These are phyloP conservation scores for Heliornis fulica DNA, from an alignment of 2,113 vertebrate species.

Conservation along the genomic window DNA sequence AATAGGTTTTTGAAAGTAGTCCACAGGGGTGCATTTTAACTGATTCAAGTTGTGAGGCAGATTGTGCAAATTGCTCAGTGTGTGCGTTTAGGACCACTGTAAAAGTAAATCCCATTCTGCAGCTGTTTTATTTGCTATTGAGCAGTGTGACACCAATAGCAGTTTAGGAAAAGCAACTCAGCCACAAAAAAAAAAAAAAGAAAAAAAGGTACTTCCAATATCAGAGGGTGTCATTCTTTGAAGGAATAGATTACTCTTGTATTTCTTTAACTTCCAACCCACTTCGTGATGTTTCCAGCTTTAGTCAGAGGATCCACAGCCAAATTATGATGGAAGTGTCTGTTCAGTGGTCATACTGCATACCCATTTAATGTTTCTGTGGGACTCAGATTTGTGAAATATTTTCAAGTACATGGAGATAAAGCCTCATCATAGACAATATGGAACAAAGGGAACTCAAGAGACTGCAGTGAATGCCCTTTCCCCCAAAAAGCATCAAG, in stretches of 20 bases:
- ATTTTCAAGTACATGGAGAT: neutral
- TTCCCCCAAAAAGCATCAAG: neutral
- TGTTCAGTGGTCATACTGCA: neutral
- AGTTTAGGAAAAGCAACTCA: neutral
- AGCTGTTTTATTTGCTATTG: conserved; percentile 55
- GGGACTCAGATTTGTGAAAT: neutral
- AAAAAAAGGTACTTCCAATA: neutral
- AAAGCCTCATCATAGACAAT: neutral
- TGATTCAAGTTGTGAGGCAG: conserved; percentile 35
- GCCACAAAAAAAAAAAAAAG: neutral
- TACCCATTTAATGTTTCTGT: neutral
- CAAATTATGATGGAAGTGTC: neutral
- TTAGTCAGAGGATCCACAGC: neutral
- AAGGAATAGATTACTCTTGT: neutral
- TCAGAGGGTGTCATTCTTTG: neutral
- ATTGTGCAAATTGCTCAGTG: conserved; percentile 57
- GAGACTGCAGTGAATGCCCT: neutral
- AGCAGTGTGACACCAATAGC: conserved; percentile 24
- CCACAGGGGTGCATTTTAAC: conserved; percentile 37
- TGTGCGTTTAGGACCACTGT: conserved; percentile 31
- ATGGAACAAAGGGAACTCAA: neutral
- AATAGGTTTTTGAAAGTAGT: conserved; percentile 32
- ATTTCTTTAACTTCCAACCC: neutral
- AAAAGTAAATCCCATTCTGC: conserved; percentile 40
- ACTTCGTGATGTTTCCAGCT: neutral